phyloP scores from a whole-genome alignment of 2,888 invertebrate species.

The Drosophila cognata region DNA sequence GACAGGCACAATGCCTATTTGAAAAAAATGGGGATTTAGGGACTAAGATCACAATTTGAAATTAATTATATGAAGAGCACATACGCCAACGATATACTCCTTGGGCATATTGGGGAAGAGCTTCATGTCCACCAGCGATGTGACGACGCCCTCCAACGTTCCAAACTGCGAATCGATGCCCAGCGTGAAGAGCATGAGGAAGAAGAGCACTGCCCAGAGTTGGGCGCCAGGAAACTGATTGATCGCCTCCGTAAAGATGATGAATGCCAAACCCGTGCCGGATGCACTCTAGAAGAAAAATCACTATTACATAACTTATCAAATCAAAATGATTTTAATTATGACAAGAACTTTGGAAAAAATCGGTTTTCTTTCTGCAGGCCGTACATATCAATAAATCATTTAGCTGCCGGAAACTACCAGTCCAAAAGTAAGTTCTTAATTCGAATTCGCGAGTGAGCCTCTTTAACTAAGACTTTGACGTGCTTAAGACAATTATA shows the following conservation, averaged over 20 bases:
- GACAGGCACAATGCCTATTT: slow-evolving; percentile 88
- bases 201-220: slow-evolving; percentile 98
- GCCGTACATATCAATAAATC: neutral
- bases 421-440: neutral
- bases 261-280: slow-evolving; percentile 98
- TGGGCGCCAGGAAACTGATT: slow-evolving; percentile 98
- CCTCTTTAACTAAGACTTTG: neutral
- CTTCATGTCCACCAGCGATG: slow-evolving; percentile 97
- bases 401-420: neutral
- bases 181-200: slow-evolving; percentile 97
- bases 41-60: neutral
- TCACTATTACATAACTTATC: neutral
- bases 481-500: neutral
- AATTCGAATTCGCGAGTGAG: neutral
- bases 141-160: slow-evolving; percentile 97
- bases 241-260: slow-evolving; percentile 98
- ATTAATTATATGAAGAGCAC: slow-evolving; percentile 6
- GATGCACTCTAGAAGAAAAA: slow-evolving; percentile 91
- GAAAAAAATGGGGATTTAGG: neutral
- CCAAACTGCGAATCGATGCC: slow-evolving; percentile 99
- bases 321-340: neutral
- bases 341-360: neutral
- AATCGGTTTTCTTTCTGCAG: neutral
- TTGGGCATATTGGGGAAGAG: slow-evolving; percentile 95
- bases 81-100: slow-evolving; percentile 92